These are phyloP conservation scores for Himalopsyche tibetana DNA, from an alignment of 2,888 invertebrate genomes.

Conservation along the genomic window DNA sequence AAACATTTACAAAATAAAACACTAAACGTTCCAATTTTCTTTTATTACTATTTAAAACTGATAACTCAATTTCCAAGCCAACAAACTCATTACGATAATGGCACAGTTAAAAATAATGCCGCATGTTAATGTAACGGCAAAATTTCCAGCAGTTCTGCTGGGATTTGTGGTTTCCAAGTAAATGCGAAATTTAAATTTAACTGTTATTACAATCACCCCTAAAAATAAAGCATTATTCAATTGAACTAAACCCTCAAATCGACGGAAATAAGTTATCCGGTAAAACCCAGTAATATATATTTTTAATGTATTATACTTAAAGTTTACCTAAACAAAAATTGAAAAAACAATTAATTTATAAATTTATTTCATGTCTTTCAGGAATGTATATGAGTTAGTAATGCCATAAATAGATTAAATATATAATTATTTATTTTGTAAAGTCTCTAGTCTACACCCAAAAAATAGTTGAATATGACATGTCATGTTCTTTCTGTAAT, in stretches of 20 bases:
- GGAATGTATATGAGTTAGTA: too few species aligned
- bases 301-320: too few species aligned
- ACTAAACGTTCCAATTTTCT: not conserved
- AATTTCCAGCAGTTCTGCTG: not conserved
- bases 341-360: too few species aligned
- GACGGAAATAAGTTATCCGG: too few species aligned
- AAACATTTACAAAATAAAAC: not conserved
- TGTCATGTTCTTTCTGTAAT: too few species aligned
- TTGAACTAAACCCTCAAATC: not conserved
- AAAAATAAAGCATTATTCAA: not conserved
- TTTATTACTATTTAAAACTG: slow-evolving; percentile 43
- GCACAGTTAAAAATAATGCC: slow-evolving; percentile 41
- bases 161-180: not conserved
- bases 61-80: slow-evolving; percentile 36
- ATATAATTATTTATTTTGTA: too few species aligned
- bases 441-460: too few species aligned
- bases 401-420: too few species aligned
- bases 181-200: slow-evolving; percentile 2
- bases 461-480: too few species aligned
- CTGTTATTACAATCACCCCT: not conserved
- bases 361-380: too few species aligned
- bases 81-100: slow-evolving; percentile 29
- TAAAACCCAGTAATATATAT: too few species aligned
- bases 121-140: slow-evolving; percentile 29
- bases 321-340: too few species aligned